Evolutionary conservation across 2,888 invertebrate species (phyloP), one percentile per base, ranked within the genome.

Genomic region (Protonemura montana): DNA sequence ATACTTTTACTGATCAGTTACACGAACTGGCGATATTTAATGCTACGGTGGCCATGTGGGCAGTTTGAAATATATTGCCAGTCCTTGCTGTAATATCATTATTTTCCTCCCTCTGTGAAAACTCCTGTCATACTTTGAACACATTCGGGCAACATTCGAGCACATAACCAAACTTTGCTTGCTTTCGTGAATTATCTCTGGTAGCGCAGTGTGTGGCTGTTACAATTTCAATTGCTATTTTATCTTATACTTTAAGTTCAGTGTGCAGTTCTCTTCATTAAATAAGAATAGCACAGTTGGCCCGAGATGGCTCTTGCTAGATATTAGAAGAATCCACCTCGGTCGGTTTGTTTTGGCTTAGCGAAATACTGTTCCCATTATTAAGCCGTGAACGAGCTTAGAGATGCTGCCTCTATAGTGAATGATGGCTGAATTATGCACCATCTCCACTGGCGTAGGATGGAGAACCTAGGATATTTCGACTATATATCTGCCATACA

Each of bases 391-490:
- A 59, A 84, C 29, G 84, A 27, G 59, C 84, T 84, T 27, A 28
- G 84, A 41, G 42, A 26, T 35, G 10, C 78, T 81, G 30, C 81
- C 76, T 26, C 59, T 83, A 59, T 83, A 82, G 87, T 88, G 87
- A 88, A 86, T 87, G 87, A 88, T 88, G 88, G 87, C 87, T 87
- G 87, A 88, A 88, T 88, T 88, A 88, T 88, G 88, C 88, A 83
- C 82, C 27, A 27, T 86, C 86, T 80, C 85, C 86, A 27, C 80
- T 27, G 30, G 30, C 27, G 42, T 76, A 82, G 76, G 76, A 78
- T 42, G 87, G 78, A 85, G 86, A 85, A 81, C 86, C 82, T 81
- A 59, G 76, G 76, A 76, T 81, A 82, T 83, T 85, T 30, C 25
- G 81, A 81, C 87, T 85, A 87, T 87, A 87, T 87, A 87, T 87